These are phyloP conservation scores for Podarcis muralis DNA, from an alignment of 2,113 vertebrate species.

Conservation along the genomic window DNA sequence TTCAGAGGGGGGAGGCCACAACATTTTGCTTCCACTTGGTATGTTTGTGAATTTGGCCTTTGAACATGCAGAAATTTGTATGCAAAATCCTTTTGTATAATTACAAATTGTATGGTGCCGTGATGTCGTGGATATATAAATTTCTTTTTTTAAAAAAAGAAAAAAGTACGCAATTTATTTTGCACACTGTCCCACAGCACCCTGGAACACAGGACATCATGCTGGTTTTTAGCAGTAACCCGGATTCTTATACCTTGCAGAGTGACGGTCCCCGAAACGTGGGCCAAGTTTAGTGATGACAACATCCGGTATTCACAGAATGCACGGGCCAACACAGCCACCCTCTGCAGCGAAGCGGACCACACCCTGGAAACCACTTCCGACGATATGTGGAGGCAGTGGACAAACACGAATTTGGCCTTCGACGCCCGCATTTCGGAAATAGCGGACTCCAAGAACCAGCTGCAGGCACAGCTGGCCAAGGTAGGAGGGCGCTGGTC, in stretches of 20 bases:
- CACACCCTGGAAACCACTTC: slow-evolving; percentile 55
- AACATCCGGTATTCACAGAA: slow-evolving; percentile 72
- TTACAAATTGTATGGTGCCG: too few species aligned
- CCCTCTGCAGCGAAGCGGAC: slow-evolving; percentile 68
- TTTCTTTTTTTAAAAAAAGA: too few species aligned
- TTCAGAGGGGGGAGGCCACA: too few species aligned
- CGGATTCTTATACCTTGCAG: slow-evolving; percentile 34
- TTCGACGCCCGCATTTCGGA: slow-evolving; percentile 63
- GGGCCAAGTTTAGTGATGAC: slow-evolving; percentile 76
- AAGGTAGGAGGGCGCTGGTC: slow-evolving; percentile 62
- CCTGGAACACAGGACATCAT: background rate
- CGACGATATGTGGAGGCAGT: slow-evolving; percentile 72
- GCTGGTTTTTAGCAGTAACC: background rate
- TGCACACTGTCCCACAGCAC: too few species aligned
- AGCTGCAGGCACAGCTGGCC: slow-evolving; percentile 70
- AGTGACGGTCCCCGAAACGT: slow-evolving; percentile 65
- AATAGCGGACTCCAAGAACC: slow-evolving; percentile 68
- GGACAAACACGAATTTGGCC: slow-evolving; percentile 70
- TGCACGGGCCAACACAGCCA: slow-evolving; percentile 67
- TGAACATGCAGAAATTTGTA: too few species aligned
- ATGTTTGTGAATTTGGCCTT: background rate
- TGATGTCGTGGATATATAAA: too few species aligned
- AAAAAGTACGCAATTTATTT: too few species aligned
- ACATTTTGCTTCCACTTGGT: background rate
- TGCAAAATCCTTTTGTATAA: too few species aligned